These are phyloP conservation scores for Graptemys geographica DNA, from an alignment of 2,797 vertebrate genomes.

Conservation along the genomic window DNA sequence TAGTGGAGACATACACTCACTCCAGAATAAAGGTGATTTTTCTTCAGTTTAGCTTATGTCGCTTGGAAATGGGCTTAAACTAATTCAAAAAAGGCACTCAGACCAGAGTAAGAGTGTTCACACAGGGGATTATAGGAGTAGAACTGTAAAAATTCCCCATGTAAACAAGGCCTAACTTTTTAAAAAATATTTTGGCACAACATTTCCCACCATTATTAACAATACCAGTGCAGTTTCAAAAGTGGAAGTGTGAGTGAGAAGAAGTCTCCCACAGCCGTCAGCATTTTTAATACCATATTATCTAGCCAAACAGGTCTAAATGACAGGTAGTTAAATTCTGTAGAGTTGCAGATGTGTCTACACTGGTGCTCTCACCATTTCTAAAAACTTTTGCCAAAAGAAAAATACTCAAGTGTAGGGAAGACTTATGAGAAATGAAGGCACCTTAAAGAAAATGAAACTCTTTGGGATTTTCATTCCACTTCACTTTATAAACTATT, in stretches of 20 bases:
- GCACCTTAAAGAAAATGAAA: neutral
- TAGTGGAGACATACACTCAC: neutral
- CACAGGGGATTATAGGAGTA: neutral
- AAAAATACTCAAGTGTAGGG: neutral
- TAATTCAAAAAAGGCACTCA: neutral
- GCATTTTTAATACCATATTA: neutral
- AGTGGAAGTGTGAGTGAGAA: neutral
- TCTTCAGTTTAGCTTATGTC: neutral
- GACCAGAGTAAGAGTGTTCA: neutral
- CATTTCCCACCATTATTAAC: neutral
- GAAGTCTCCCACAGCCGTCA: neutral
- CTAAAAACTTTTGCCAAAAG: neutral
- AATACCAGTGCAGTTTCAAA: neutral
- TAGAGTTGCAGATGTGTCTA: fast-evolving
- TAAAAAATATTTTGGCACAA: neutral
- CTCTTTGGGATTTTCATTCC: neutral
- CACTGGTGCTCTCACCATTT: neutral
- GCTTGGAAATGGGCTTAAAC: neutral
- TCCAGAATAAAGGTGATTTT: neutral
- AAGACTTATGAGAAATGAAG: neutral
- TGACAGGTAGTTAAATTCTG: neutral
- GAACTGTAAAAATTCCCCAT: neutral
- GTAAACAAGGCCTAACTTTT: neutral
- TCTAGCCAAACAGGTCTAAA: neutral
- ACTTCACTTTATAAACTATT: neutral